Percentiles rank a stretch among this genome's conserved stretches.
phyloP scores from a whole-genome alignment of 2,888 invertebrate genomes.

The Temnothorax rugatulus region DNA sequence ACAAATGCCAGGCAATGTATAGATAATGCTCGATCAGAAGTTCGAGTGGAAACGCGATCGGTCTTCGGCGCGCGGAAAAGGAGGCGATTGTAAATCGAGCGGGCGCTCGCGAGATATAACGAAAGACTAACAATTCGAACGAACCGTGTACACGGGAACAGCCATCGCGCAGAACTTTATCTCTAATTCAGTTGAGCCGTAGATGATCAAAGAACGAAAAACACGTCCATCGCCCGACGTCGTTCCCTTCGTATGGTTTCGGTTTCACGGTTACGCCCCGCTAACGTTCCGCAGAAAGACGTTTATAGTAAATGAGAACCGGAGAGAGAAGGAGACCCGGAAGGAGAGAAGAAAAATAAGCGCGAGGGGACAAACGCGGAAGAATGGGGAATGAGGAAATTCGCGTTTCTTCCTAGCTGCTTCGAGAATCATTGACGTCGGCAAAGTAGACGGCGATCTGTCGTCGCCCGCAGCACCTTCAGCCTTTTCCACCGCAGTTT shows the following conservation, averaged over 20 bases:
- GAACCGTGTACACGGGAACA: conserved; percentile 36
- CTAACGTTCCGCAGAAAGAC: conserved; percentile 36
- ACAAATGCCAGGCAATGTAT: not conserved
- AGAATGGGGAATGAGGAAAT: conserved; percentile 1
- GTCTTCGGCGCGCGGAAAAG: conserved; percentile 17
- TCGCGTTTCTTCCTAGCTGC: conserved; percentile 37
- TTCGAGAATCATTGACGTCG: conserved; percentile 56
- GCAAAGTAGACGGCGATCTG: conserved; percentile 49
- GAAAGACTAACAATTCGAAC: conserved; percentile 39
- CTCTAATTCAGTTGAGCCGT: conserved; percentile 69
- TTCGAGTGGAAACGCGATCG: not conserved
- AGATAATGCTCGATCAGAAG: not conserved
- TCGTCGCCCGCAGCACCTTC: conserved; percentile 36
- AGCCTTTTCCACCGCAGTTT: conserved; percentile 49
- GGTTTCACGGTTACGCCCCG: conserved; percentile 23
- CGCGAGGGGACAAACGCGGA: conserved; percentile 3
- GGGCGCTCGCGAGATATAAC: not conserved
- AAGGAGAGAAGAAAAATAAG: conserved; percentile 12
- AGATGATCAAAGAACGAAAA: conserved; percentile 73
- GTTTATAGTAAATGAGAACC: conserved; percentile 49
- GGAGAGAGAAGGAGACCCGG: not conserved
- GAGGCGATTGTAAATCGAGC: conserved; percentile 40
- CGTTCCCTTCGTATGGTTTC: conserved; percentile 54
- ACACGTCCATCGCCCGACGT: conserved; percentile 37
- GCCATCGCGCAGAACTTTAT: conserved; percentile 55